These are phyloP conservation scores for Tenualosa ilisha DNA, from an alignment of 2,797 vertebrate genomes.

Conservation along the genomic window DNA sequence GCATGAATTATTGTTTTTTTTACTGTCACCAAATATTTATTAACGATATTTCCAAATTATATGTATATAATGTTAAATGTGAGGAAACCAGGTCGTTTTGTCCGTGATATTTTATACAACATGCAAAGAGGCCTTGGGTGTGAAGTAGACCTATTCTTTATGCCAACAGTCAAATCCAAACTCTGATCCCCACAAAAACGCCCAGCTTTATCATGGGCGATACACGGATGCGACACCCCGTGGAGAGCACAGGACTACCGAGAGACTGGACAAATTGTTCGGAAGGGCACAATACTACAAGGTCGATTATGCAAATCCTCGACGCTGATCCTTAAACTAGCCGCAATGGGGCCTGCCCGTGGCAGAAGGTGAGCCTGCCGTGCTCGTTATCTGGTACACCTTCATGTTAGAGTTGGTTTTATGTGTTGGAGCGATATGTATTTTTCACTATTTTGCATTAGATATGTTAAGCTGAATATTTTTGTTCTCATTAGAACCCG, in stretches of 20 bases:
- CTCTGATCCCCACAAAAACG: conserved; percentile 23
- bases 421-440: conserved; percentile 6
- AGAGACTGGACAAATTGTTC: conserved; percentile 44
- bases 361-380: neutral
- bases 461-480: neutral
- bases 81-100: neutral
- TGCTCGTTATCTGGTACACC: conserved; percentile 14
- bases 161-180: neutral
- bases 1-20: neutral
- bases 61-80: too few relatives aligned
- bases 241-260: conserved; percentile 39
- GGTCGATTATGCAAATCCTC: conserved; percentile 35
- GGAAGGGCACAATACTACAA: conserved; percentile 35
- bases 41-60: neutral
- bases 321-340: conserved; percentile 25
- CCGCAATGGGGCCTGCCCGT: conserved; percentile 9
- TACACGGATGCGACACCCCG: conserved; percentile 43
- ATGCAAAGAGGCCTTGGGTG: neutral
- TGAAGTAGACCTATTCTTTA: neutral
- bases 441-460: conserved; percentile 19
- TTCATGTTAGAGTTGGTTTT: conserved; percentile 11
- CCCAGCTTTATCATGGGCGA: conserved; percentile 2
- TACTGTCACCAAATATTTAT: neutral
- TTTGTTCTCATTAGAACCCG: conserved; percentile 12
- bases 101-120: neutral